A percentile compares a stretch with the other conserved stretches of the same genome.
phyloP scores from a whole-genome alignment of 2,888 invertebrate species.

The Pseudococcus jackbeardsleyi region DNA sequence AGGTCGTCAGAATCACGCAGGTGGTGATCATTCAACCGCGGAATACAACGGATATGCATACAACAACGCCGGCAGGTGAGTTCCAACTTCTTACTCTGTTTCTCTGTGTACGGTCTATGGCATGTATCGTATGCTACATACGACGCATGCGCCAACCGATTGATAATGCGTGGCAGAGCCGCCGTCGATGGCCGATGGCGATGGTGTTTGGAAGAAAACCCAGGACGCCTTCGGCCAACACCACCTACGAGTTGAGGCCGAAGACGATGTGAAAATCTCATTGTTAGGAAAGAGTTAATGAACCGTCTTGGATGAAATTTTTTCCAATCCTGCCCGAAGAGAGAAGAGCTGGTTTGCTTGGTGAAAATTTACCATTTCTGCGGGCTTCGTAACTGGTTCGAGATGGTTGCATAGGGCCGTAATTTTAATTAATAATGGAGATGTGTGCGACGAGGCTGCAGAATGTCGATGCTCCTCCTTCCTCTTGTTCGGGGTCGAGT shows the following conservation, averaged over 20 bases:
- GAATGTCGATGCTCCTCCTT: not conserved
- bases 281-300: not conserved
- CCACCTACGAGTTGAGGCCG: not conserved
- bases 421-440: not conserved
- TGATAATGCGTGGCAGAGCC: not conserved
- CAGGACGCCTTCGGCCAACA: not conserved
- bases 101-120: not conserved
- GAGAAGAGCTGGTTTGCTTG: not conserved
- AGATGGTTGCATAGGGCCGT: not conserved
- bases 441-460: not conserved
- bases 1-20: slow-evolving; percentile 56
- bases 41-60: slow-evolving; percentile 63
- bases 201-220: not conserved
- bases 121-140: not conserved
- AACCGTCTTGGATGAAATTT: not conserved
- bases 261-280: not conserved
- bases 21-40: slow-evolving; percentile 62
- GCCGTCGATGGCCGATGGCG: not conserved
- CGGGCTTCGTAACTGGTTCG: not conserved
- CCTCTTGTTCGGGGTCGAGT: not conserved
- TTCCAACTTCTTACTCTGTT: slow-evolving; percentile 13
- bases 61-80: slow-evolving; percentile 60
- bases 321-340: not conserved
- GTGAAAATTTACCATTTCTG: not conserved
- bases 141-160: not conserved